Evolutionary conservation across 2,797 vertebrate genomes (phyloP), one percentile per base, ranked within the genome.

Genomic region (Loris lydekkerianus): DNA sequence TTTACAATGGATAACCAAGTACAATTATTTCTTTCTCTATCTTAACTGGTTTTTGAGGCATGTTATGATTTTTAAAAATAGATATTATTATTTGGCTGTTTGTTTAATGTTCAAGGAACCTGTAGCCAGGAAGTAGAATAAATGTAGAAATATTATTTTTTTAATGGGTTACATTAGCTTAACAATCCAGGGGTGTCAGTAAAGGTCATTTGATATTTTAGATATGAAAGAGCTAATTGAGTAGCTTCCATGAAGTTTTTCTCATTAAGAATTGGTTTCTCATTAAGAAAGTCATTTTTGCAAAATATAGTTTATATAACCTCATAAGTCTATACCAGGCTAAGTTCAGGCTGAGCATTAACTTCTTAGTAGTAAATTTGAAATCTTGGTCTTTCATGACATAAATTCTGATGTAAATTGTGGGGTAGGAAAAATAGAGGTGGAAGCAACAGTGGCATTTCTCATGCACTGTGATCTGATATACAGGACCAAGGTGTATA

Each of bases 1-100:
- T 81, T 40, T 40, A 61, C 76, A 72, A 13, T 53, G 65, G 81
- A 67, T 53, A 83, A 49, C 27, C 27, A 89, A 77, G 60, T 63
- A 82, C 87, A 13, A 3, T 78, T 95, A 90, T 20, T 63, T 94
- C 85, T 96, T 61, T 63, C 78, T 81, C 72, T 40, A 65, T 96
- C 91, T 90, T 92, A 90, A 80, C 89, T 72, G 40, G 4, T 80
- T 93, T 78, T 77, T 73, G 17, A 83, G 46, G 13, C 86, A 14
- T 61, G 25, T 87, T 86, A 13, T 0, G 10, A 14, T 67, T 82
- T 96, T 92, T 84, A 17, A 63, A 92, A 87, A 67, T 65, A 70
- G 49, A 7, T 29, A 43, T n/a, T 77, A 46, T 40, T 86, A 1
- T 43, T 89, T 61, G 9, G 23, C 77, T 93, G 7, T 3, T 34